Evolutionary conservation across 1,140 invertebrate species (phyloP).

Genomic region (Portunus trituberculatus): DNA sequence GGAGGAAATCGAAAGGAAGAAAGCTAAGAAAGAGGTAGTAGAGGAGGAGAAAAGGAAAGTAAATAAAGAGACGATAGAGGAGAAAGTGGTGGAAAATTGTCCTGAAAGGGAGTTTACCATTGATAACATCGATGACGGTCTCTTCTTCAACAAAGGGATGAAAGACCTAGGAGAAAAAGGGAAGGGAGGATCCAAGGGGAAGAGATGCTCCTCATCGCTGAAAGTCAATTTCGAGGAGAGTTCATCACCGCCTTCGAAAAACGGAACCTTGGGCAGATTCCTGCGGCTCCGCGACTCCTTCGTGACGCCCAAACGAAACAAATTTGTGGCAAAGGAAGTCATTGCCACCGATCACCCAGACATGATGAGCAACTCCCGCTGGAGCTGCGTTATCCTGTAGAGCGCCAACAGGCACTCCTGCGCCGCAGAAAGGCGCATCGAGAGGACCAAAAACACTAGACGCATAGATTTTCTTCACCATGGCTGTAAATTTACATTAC

Average conservation of each 20-base stretch:
- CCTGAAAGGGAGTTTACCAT: slow-evolving; percentile 43
- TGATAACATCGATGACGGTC: slow-evolving; percentile 55
- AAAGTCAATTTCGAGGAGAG: slow-evolving; percentile 39
- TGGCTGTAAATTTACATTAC: neutral
- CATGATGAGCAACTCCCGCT: slow-evolving; percentile 22
- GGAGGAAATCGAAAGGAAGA: neutral
- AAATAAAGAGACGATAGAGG: neutral
- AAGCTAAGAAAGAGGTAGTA: neutral
- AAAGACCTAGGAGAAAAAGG: neutral
- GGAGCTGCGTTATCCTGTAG: slow-evolving; percentile 61
- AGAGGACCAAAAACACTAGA: slow-evolving; percentile 28
- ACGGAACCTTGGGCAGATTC: slow-evolving; percentile 35
- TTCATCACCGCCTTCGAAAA: slow-evolving; percentile 44
- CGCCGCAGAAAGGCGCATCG: neutral
- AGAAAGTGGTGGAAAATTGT: neutral
- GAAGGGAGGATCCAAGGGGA: neutral
- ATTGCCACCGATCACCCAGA: slow-evolving; percentile 49
- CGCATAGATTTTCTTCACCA: neutral
- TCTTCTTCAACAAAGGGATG: slow-evolving; percentile 37
- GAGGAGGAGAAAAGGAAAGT: neutral
- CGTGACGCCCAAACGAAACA: slow-evolving; percentile 45
- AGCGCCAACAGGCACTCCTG: neutral
- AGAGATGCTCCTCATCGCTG: slow-evolving; percentile 28
- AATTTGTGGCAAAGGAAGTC: slow-evolving; percentile 48
- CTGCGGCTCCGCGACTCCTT: slow-evolving; percentile 56